A percentile compares a stretch with the other conserved stretches of the same genome.
These are phyloP conservation scores for Pseudomyrmex concolor DNA, from an alignment of 1,140 invertebrate species.

Conservation along the genomic window DNA sequence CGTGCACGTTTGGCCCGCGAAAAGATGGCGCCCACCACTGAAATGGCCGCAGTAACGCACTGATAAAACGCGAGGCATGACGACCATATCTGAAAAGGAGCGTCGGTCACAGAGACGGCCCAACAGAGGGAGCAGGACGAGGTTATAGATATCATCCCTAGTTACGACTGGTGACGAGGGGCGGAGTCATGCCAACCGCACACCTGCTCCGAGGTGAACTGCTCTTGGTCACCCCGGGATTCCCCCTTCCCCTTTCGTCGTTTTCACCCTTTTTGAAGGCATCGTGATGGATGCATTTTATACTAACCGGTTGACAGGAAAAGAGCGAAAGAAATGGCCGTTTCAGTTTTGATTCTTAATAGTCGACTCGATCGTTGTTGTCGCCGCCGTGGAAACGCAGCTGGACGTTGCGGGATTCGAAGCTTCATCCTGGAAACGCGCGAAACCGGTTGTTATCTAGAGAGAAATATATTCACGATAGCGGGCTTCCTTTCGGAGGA, in stretches of 20 bases:
- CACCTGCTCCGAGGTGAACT: conserved; percentile 79
- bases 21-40: conserved; percentile 78
- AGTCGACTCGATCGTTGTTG: conserved; percentile 45
- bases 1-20: conserved; percentile 52
- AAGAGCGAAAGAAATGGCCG: conserved; percentile 68
- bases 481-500: conserved; percentile 9
- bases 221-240: conserved; percentile 68
- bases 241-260: background rate
- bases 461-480: conserved; percentile 48
- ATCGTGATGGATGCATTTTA: conserved; percentile 71
- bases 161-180: conserved; percentile 82
- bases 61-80: conserved; percentile 72
- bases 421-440: conserved; percentile 70
- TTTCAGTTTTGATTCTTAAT: conserved; percentile 53
- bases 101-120: conserved; percentile 49
- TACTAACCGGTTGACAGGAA: conserved; percentile 52
- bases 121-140: conserved; percentile 44
- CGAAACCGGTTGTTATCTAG: conserved; percentile 54
- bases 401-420: background rate
- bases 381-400: conserved; percentile 11
- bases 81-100: conserved; percentile 73
- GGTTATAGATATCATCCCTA: conserved; percentile 82
- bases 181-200: conserved; percentile 80
- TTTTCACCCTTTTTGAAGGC: conserved; percentile 67
- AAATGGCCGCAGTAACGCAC: conserved; percentile 77